A percentile compares a stretch with the other conserved stretches of the same genome.
phyloP scores from a whole-genome alignment of 2,797 vertebrate species.

The Podarcis lilfordi region DNA sequence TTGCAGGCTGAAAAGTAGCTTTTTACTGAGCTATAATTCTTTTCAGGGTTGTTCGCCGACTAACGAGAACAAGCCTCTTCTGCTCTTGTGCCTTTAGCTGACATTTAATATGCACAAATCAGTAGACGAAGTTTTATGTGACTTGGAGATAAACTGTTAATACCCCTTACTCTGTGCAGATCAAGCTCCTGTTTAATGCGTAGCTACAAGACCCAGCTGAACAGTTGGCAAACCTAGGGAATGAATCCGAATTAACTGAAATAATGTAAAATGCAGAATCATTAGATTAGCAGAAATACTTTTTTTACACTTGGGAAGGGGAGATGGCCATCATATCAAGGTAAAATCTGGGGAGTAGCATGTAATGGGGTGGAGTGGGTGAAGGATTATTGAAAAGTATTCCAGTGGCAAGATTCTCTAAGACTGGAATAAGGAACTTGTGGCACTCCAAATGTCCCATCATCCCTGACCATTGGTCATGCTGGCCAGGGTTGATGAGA shows the following conservation, averaged over 20 bases:
- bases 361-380: too few relatives aligned
- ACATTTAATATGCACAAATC: neutral
- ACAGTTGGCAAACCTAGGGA: neutral
- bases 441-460: neutral
- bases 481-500: too few relatives aligned
- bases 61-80: neutral
- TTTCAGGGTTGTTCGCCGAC: neutral
- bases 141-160: neutral
- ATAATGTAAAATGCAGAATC: neutral
- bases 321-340: neutral
- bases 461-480: too few relatives aligned
- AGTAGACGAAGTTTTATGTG: neutral
- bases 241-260: neutral
- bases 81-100: neutral
- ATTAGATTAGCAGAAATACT: neutral
- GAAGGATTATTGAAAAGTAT: neutral
- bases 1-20: neutral
- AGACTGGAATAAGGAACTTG: neutral
- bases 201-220: neutral
- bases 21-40: neutral
- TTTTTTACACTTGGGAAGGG: neutral
- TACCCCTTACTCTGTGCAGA: neutral
- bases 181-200: neutral
- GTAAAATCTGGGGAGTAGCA: too few relatives aligned
- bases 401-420: neutral